phyloP scores from a whole-genome alignment of 2,888 invertebrate genomes.

The Cheilosia impressa region DNA sequence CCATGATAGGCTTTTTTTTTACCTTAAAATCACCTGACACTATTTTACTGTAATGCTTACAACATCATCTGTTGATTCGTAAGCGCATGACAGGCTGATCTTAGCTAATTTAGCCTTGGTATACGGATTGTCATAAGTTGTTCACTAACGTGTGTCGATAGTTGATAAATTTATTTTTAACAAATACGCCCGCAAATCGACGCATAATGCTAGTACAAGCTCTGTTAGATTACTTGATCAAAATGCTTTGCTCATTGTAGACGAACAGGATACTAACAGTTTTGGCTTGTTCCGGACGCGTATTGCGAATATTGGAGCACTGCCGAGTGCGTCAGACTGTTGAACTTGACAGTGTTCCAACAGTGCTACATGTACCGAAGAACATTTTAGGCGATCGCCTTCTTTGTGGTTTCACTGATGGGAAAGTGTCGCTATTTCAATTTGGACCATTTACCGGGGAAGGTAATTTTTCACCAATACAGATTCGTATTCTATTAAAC shows the following conservation, averaged over 20 bases:
- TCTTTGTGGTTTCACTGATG: conserved; percentile 94
- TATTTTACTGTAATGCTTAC: no score
- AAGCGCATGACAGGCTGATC: no score
- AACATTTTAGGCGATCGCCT: conserved; percentile 88
- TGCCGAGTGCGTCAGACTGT: conserved; percentile 87
- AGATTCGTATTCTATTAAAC: background rate
- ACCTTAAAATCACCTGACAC: no score
- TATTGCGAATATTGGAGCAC: conserved; percentile 90
- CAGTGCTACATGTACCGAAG: conserved; percentile 88
- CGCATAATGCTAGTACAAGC: no score
- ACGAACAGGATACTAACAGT: conserved; percentile 88
- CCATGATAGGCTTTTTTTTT: no score
- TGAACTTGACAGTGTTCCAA: conserved; percentile 84
- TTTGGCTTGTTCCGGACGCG: conserved; percentile 92
- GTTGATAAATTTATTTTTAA: no score
- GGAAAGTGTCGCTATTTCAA: conserved; percentile 90
- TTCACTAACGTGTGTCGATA: no score
- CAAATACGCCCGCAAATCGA: no score
- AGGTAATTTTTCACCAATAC: conserved; percentile 43
- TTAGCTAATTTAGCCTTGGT: no score
- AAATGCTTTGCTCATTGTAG: conserved; percentile 81
- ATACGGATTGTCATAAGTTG: no score
- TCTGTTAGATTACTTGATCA: background rate
- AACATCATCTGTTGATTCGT: no score
- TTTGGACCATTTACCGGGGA: conserved; percentile 76